Base-by-base conservation (phyloP, 2,888 invertebrate genomes). In the Netelia melanura region DNA sequence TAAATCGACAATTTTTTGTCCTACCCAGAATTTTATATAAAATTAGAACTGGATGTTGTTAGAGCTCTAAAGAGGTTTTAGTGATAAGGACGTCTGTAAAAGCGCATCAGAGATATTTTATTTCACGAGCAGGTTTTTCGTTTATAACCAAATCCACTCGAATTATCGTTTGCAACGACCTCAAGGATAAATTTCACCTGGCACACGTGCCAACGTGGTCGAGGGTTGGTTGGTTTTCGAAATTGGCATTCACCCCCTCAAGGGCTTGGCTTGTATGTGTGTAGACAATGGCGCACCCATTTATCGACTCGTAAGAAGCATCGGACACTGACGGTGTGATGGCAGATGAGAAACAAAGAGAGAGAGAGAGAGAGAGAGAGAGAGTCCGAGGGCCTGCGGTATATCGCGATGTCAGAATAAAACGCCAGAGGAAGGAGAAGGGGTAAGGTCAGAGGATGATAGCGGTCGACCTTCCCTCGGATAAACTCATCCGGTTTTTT, bases 281-380 rank as follows among this genome's bases (percentile, higher is more conserved):
- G 71, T 79, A 62, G 64, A 85, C 77, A 86, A 56, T 78, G 71
- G 70, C 86, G 58, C 86, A 43, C 86, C 86, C 83, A 78, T 80
- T 85, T 86, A 86, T 86, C 85, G 85, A 86, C 81, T 82, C 54
- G 62, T 52, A 72, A n/a, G 43, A 72, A 74, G 43, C 72, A 65
- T 52, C 52, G 23, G 65, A 58, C 67, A 38, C n/a, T 62, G 61
- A 68, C 30, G 3, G 9, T 44, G 61, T 17, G 79, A 75, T 64
- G 54, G 48, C 56, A n/a, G 58, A 48, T 44, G 44, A 77, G 25
- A 21, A 23, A 23, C 17, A 58, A 21, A 23, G 58, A 58, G 9
- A 58, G 23, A 78, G 52, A 56, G 11, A 30, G 43, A 21, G 56
- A 56, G 21, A 58, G 21, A 58, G 58, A 58, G 17, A 58, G n/a